A percentile compares a stretch with the other conserved stretches of the same genome.
Conservation (phyloP, 2,797 vertebrate genomes). For the Sebastes iracundus region DNA sequence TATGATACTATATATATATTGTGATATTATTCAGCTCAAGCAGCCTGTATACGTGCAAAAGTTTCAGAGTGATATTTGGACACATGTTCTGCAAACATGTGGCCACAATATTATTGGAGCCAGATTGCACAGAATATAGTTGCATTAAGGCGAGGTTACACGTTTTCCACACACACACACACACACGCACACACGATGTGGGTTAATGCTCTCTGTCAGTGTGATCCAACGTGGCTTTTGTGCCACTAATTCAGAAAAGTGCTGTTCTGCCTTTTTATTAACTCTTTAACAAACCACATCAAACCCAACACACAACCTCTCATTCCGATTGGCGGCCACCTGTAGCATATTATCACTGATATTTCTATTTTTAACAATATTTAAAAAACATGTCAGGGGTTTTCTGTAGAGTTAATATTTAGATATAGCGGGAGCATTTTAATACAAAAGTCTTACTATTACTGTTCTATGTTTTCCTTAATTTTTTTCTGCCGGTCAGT, state of each 20-base stretch:
- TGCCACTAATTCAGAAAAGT: constrained; percentile 28
- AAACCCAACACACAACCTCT: constrained; percentile 52
- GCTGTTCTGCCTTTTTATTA: constrained; percentile 41
- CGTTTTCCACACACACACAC: constrained; percentile 1
- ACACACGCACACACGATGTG: neutral
- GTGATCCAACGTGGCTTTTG: constrained; percentile 36
- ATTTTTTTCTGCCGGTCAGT: constrained; percentile 98
- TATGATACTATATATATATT: constrained; percentile 53
- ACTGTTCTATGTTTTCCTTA: constrained; percentile 82
- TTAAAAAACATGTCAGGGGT: constrained; percentile 60
- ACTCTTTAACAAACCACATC: constrained; percentile 56
- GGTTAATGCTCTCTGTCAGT: constrained; percentile 29
- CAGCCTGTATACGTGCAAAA: constrained; percentile 44
- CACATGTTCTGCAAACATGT: constrained; percentile 44
- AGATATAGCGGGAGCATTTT: constrained; percentile 72
- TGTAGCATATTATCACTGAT: constrained; percentile 53
- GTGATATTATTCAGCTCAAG: constrained; percentile 24
- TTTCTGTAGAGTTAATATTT: constrained; percentile 72
- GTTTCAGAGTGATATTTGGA: constrained; percentile 45
- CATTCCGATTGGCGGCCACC: constrained; percentile 58
- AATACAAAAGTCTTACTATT: constrained; percentile 69
- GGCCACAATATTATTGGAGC: constrained; percentile 44
- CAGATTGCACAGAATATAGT: constrained; percentile 34
- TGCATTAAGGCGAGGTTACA: constrained; percentile 20
- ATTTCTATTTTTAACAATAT: constrained; percentile 53